These are phyloP conservation scores for Isoperla grammatica DNA, from an alignment of 2,888 invertebrate species.

Conservation along the genomic window DNA sequence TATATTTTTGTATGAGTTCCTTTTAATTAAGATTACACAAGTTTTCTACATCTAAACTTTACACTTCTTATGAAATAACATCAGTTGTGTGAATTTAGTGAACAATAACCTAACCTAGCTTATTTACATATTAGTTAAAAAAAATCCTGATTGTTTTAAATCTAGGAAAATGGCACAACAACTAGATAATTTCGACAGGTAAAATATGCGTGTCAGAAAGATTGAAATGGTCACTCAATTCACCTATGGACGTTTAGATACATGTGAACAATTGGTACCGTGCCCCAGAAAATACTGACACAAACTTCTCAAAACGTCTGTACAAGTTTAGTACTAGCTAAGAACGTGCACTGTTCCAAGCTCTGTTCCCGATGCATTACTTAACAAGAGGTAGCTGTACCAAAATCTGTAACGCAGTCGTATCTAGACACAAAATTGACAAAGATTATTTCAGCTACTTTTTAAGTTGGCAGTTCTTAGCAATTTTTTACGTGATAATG, in stretches of 20 bases:
- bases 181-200: slow-evolving; percentile 5
- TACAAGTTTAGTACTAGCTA: too few relatives aligned
- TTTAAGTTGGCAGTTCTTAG: slow-evolving; percentile 3
- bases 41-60: slow-evolving; percentile 1
- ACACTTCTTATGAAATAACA: slow-evolving; percentile 5
- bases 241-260: too few relatives aligned
- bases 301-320: too few relatives aligned
- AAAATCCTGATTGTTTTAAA: slow-evolving; percentile 1
- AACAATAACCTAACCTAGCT: slow-evolving; percentile 6
- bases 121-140: slow-evolving; percentile 2
- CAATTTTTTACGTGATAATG: neutral
- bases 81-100: neutral
- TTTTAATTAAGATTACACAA: slow-evolving; percentile 1
- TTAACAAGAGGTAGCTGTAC: neutral
- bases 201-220: neutral
- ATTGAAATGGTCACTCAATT: too few relatives aligned
- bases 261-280: too few relatives aligned
- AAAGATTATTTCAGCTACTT: neutral
- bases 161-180: slow-evolving; percentile 10
- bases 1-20: too few relatives aligned
- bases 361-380: too few relatives aligned
- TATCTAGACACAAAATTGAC: slow-evolving; percentile 4
- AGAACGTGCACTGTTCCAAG: too few relatives aligned
- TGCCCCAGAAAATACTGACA: too few relatives aligned
- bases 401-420: neutral